Percentiles rank a stretch among this genome's conserved stretches.
Conservation (phyloP, 1,140 invertebrate species). For the Bombus superbus region DNA sequence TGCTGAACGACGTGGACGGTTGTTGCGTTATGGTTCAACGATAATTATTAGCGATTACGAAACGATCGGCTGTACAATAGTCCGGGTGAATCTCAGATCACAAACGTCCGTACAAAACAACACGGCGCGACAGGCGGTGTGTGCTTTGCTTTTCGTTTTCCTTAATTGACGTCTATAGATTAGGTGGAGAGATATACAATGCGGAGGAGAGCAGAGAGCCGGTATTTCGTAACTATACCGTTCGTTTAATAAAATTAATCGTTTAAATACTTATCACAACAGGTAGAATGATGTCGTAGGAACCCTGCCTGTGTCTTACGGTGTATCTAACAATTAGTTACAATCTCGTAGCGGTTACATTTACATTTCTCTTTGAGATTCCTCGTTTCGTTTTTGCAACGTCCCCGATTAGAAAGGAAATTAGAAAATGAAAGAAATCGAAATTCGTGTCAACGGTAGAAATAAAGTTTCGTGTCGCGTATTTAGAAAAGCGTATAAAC, state of each 20-base stretch:
- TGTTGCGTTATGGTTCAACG: constrained; percentile 60
- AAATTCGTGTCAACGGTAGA: not conserved
- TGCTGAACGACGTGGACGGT: constrained; percentile 33
- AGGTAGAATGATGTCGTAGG: constrained; percentile 70
- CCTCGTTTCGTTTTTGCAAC: constrained; percentile 43
- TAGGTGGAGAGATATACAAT: constrained; percentile 53
- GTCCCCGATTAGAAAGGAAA: constrained; percentile 27
- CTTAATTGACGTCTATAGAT: constrained; percentile 68
- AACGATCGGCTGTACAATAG: constrained; percentile 69
- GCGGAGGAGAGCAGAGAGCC: constrained; percentile 32
- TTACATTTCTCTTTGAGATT: constrained; percentile 9
- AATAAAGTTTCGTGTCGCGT: not conserved
- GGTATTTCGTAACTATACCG: constrained; percentile 60
- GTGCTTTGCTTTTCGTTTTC: not conserved
- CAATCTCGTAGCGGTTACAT: constrained; percentile 41
- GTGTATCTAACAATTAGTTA: constrained; percentile 51
- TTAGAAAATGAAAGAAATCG: no score
- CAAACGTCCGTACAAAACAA: constrained; percentile 63
- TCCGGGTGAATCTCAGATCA: constrained; percentile 52
- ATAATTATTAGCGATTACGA: constrained; percentile 68
- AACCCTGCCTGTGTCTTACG: constrained; percentile 68
- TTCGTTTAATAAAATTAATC: constrained; percentile 71
- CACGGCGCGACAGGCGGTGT: constrained; percentile 42
- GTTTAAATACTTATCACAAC: constrained; percentile 72
- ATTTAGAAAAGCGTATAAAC: not conserved